Percentiles rank a stretch among this genome's conserved stretches.
These are phyloP conservation scores for Pomatorhinus ruficollis DNA, from an alignment of 2,113 vertebrate species.

Conservation along the genomic window DNA sequence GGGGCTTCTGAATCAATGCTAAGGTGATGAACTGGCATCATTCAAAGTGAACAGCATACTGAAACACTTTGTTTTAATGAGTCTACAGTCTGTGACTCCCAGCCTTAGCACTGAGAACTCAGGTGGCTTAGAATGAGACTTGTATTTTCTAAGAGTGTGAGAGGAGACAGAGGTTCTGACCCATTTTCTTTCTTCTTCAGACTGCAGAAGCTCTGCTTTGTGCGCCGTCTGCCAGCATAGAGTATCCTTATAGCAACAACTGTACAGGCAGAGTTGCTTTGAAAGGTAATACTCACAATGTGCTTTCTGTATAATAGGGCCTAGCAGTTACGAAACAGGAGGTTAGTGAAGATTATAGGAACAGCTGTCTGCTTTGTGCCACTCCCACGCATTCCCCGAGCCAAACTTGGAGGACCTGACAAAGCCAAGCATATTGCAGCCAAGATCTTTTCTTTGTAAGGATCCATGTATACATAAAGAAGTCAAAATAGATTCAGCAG, in stretches of 20 bases:
- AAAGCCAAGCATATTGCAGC: background rate
- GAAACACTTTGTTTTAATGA: background rate
- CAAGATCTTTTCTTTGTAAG: background rate
- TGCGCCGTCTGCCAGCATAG: background rate
- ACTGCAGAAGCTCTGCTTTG: background rate
- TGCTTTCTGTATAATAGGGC: background rate
- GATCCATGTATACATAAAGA: background rate
- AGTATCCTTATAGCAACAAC: slow-evolving; percentile 10
- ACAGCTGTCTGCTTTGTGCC: slow-evolving; percentile 36
- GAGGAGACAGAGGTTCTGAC: background rate
- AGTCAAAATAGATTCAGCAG: background rate
- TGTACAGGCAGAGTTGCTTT: background rate
- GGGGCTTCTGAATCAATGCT: background rate
- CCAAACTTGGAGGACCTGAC: background rate
- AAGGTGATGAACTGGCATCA: background rate
- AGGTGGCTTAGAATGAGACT: background rate
- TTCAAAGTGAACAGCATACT: background rate
- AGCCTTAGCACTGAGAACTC: background rate
- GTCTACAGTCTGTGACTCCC: background rate
- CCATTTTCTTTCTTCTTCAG: background rate
- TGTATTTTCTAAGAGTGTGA: background rate
- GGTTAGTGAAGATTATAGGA: slow-evolving; percentile 14
- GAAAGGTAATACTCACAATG: slow-evolving; percentile 43
- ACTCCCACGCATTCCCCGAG: background rate
- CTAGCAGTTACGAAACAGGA: slow-evolving; percentile 23